Evolutionary conservation across 2,797 vertebrate species (phyloP).

Genomic region (Glyptemys insculpta): DNA sequence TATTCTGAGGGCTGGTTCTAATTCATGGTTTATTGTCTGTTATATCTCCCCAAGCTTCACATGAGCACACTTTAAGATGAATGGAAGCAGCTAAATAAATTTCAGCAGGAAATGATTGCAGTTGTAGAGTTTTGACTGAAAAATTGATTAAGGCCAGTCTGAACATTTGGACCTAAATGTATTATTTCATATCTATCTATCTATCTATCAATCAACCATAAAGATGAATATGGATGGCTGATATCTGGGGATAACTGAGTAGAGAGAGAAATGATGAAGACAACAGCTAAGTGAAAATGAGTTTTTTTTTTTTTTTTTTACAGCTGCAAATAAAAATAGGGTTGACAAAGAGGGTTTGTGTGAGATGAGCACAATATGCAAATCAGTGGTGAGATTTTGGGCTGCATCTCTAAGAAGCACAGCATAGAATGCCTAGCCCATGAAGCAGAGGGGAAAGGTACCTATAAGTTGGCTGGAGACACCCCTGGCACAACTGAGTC

Average conservation of each 20-base stretch:
- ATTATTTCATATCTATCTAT: not conserved
- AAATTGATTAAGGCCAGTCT: not conserved
- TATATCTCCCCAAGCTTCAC: not conserved
- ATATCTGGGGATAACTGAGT: not conserved
- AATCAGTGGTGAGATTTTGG: not conserved
- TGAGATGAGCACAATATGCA: not conserved
- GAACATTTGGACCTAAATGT: not conserved
- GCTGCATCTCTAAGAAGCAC: not conserved
- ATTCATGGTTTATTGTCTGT: not conserved
- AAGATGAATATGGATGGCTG: not conserved
- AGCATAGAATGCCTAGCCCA: not conserved
- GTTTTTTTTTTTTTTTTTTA: not conserved
- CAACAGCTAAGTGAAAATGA: not conserved
- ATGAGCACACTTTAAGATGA: not conserved
- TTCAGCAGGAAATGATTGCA: not conserved
- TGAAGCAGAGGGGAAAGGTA: not conserved
- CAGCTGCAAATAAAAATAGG: not conserved
- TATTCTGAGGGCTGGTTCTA: not conserved
- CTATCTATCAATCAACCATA: not conserved
- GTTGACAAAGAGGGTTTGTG: not conserved
- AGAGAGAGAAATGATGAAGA: not conserved
- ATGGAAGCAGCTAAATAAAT: not conserved
- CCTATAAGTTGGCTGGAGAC: not conserved
- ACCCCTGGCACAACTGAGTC: accelerated
- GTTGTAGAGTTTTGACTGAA: not conserved